Evolutionary conservation across 2,113 vertebrate species (phyloP).

Genomic region (Gallinago jamesoni): DNA sequence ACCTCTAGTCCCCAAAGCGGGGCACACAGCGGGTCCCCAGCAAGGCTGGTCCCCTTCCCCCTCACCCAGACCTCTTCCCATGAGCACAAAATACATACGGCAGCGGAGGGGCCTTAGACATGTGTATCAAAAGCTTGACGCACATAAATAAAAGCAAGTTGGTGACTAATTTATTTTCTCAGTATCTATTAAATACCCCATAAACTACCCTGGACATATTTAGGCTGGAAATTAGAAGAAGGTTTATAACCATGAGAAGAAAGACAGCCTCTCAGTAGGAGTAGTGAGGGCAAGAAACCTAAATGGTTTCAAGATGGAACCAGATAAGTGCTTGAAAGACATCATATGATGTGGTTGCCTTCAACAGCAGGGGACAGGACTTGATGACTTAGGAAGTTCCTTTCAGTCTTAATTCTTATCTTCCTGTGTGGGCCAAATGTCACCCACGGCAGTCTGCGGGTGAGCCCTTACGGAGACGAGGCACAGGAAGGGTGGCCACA

Average conservation of each 20-base stretch:
- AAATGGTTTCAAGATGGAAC: slow-evolving; percentile 65
- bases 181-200: slow-evolving; percentile 37
- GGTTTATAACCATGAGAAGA: slow-evolving; percentile 56
- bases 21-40: too few species aligned
- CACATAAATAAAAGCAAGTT: slow-evolving; percentile 42
- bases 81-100: background rate
- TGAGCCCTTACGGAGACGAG: rapidly evolving
- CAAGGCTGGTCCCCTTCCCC: background rate
- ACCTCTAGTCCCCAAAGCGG: rapidly evolving
- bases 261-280: slow-evolving; percentile 62
- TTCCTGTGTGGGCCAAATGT: slow-evolving; percentile 60
- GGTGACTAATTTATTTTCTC: slow-evolving; percentile 46
- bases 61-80: background rate
- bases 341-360: slow-evolving; percentile 59
- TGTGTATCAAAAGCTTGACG: background rate
- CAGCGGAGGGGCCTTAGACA: background rate
- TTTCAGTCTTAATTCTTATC: slow-evolving; percentile 59
- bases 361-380: slow-evolving; percentile 57
- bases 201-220: slow-evolving; percentile 22
- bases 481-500: background rate
- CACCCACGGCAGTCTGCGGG: background rate
- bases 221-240: slow-evolving; percentile 59
- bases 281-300: slow-evolving; percentile 52
- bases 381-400: slow-evolving; percentile 65
- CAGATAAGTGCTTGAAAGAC: slow-evolving; percentile 52